Base-by-base conservation (phyloP, 2,888 invertebrate genomes). In the Augiades crinisus region DNA sequence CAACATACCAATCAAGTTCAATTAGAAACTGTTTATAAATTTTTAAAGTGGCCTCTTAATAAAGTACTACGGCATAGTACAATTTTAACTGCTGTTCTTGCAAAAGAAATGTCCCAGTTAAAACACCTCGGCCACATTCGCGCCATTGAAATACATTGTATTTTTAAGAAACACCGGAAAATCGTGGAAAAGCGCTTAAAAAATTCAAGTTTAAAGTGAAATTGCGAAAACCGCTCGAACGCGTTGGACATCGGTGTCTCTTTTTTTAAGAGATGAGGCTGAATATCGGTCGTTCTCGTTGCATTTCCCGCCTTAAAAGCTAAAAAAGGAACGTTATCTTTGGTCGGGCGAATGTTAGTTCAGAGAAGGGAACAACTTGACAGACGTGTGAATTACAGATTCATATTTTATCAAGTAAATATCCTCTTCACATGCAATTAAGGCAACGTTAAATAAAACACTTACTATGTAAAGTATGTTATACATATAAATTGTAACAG, bases 181-280 rank as follows among this genome's bases (percentile, higher is more conserved):
- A 41, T 27, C 34, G 14, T 13, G 16, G 27, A 13, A 27, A 8
- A 16, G 16, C 14, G 10, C 16, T 10, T 41, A 16, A 27, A 41
- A 37, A 41, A 27, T 41, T 38, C 22, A 16, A 41, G 27, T 41
- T 5, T 16, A n/a, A n/a, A 41, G n/a, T 17, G n/a, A 41, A 41
- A 16, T 41, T 10, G 14, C 21, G 21, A 37, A 27, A n/a, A 19
- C 16, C 34, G 17, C 34, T 34, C 16, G 17, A 12, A 34, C 16
- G 34, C 34, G 34, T 17, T 17, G 34, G 16, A n/a, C 10, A 27
- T 27, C 27, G 27, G 19, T 19, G 19, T 19, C 10, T n/a, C 10
- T 27, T 34, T 17, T 8, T 16, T 8, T 17, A 30, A 30, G 10
- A 30, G 7, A 13, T 12, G 13, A 4, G 8, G 17, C 17, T 34